Evolutionary conservation across 1,140 invertebrate genomes (phyloP), one percentile per base, ranked within the genome.

Genomic region (Trichogramma pretiosum): DNA sequence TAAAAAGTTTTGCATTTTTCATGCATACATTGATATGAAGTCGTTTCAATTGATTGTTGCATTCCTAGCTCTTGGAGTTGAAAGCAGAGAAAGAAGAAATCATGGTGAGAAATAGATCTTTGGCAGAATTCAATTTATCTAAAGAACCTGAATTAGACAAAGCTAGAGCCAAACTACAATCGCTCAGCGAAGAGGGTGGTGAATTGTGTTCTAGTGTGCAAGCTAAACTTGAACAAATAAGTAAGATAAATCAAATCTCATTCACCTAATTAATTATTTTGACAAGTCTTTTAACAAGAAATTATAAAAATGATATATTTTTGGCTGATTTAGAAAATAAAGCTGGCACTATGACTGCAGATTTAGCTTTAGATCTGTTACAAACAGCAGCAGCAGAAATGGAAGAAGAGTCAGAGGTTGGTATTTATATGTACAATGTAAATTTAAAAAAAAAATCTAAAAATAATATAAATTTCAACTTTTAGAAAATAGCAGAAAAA

Each of bases 41-140:
- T n/a, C n/a, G n/a, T n/a, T n/a, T n/a, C n/a, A n/a, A n/a, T n/a
- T n/a, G n/a, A n/a, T n/a, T n/a, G n/a, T n/a, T n/a, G n/a, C n/a
- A n/a, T n/a, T n/a, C n/a, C n/a, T n/a, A 90, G 82, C 76, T 90
- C 1, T 84, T 88, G 64, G 79, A 83, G 46, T 74, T 88, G 54
- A 84, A 86, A 61, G 75, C 77, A 10, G 87, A 93, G 57, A 89
- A 89, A 56, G 87, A 92, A 64, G 82, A 83, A 65, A 69, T 93
- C 36, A 81, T 93, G 59, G 86, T 84, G 2, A 84, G 82, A 53
- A 94, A 93, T 62, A 83, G 87, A 62, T 87, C 81, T 22, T 67
- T 90, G 40, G 89, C 91, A 2, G 90, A 95, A 64, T 85, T 78
- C 55, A 96, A 94, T 66, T 74, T 96, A 17, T 75, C 80, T 13